phyloP scores from a whole-genome alignment of 1,140 invertebrate species.

The Oreohelix idahoensis region DNA sequence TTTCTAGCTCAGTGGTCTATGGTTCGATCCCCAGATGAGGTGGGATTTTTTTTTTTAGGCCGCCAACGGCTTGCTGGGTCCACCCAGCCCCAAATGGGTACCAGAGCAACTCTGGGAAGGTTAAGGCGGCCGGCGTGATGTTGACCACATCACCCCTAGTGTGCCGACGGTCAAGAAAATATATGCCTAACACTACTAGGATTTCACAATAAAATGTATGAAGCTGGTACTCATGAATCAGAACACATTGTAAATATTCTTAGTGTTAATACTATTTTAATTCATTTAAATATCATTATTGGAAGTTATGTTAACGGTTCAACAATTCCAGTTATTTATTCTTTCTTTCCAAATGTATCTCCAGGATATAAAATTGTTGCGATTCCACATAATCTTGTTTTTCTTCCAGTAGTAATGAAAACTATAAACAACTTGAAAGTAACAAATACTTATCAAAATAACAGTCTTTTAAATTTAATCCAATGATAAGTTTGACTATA shows the following conservation, averaged over 20 bases:
- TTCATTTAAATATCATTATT: neutral
- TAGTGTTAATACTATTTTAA: neutral
- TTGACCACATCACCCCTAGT: too few species aligned
- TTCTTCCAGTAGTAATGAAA: neutral
- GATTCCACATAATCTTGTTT: neutral
- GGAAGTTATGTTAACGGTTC: neutral
- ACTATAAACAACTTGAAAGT: neutral
- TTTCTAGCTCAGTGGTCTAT: too few species aligned
- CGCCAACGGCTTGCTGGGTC: too few species aligned
- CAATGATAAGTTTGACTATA: too few species aligned
- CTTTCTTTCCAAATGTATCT: slow-evolving; percentile 6
- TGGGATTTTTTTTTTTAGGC: too few species aligned
- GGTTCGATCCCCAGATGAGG: too few species aligned
- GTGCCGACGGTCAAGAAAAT: too few species aligned
- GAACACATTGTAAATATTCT: neutral
- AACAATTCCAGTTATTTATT: neutral
- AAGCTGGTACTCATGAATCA: neutral
- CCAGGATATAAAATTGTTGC: neutral
- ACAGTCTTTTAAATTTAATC: neutral
- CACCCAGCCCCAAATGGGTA: too few species aligned
- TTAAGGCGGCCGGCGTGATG: too few species aligned
- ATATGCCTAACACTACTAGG: neutral
- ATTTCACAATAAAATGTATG: neutral
- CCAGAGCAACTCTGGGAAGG: too few species aligned
- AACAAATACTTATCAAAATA: slow-evolving; percentile 1